Evolutionary conservation across 2,113 vertebrate species (phyloP), one percentile per base, ranked within the genome.

Genomic region (Podiceps cristatus): DNA sequence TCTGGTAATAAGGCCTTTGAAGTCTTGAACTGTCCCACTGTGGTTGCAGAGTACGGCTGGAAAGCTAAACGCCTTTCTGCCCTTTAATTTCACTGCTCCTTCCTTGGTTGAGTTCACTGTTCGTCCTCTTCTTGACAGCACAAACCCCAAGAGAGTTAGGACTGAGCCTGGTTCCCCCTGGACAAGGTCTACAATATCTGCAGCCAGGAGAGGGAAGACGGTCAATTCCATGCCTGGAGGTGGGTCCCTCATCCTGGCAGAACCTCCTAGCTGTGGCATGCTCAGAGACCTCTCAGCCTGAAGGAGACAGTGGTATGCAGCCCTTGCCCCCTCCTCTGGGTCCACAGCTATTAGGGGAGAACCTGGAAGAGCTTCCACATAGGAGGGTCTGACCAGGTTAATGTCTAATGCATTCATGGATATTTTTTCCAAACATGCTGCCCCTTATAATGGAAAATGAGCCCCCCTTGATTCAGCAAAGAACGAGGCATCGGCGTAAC

Each of bases 401-500:
- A 45, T 68, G 83, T 10, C 67, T 59, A 59, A 2, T 12, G 42
- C 11, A 4, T 28, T 74, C 22, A 16, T 9, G 33, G 49, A 45
- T 52, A 31, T 68, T 68, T 64, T 53, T 91, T 64, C 66, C 71
- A 76, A 88, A 66, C 40, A 10, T 27, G 14, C 11, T 59, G 47
- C 17, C 29, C 8, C 29, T 31, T 64, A 33, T 13, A 52, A 45
- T 56, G 60, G 71, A 91, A 92, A 78, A 62, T 5, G 60, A 5
- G 2, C 5, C 29, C 5, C 7, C 2, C 22, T 81, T 68, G n/a
- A 22, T 29, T 68, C 4, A 7, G 35, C 68, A 76, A 44, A 73
- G 80, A 53, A 37, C 0, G 2, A 85, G 56, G 13, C 44, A 49
- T 47, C 12, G 3, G 18, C 3, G 2, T 7, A 52, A 59, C 10